Evolutionary conservation across 2,797 vertebrate genomes (phyloP).

Genomic region (Eleutherodactylus coqui): DNA sequence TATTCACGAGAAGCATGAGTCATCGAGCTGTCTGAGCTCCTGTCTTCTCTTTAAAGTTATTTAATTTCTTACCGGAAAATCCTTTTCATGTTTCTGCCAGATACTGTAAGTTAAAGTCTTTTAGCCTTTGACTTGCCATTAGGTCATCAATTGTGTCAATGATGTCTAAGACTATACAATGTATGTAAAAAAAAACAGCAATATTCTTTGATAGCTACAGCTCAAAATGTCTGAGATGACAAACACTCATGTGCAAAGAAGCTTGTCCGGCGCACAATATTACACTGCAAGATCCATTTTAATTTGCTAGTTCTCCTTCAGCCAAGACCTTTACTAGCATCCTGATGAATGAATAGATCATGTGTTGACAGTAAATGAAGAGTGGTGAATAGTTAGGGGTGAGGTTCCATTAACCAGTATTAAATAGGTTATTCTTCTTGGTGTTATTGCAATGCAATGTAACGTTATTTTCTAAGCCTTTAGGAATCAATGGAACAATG

Average conservation of each 20-base stretch:
- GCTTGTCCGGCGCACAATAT: slow-evolving; percentile 45
- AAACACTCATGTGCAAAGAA: slow-evolving; percentile 57
- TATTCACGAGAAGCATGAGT: slow-evolving; percentile 44
- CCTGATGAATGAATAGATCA: slow-evolving; percentile 39
- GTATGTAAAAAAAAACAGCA: slow-evolving; percentile 39
- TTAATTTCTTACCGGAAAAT: slow-evolving; percentile 53
- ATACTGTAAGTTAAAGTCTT: slow-evolving; percentile 47
- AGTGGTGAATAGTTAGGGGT: background rate
- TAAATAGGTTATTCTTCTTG: background rate
- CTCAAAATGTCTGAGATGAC: slow-evolving; percentile 26
- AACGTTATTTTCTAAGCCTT: background rate
- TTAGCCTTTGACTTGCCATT: slow-evolving; percentile 55
- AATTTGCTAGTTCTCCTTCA: slow-evolving; percentile 38
- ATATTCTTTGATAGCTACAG: slow-evolving; percentile 42
- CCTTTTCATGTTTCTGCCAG: slow-evolving; percentile 51
- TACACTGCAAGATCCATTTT: slow-evolving; percentile 50
- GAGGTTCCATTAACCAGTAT: slow-evolving; percentile 17
- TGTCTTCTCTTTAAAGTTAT: slow-evolving; percentile 45
- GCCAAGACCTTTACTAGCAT: slow-evolving; percentile 49
- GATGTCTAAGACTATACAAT: slow-evolving; percentile 38
- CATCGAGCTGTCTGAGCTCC: slow-evolving; percentile 40
- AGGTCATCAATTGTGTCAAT: slow-evolving; percentile 53
- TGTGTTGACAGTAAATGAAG: slow-evolving; percentile 44
- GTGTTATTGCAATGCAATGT: background rate
- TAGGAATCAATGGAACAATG: background rate